Conservation (phyloP, 2,113 vertebrate genomes). For the Pogona vitticeps region DNA sequence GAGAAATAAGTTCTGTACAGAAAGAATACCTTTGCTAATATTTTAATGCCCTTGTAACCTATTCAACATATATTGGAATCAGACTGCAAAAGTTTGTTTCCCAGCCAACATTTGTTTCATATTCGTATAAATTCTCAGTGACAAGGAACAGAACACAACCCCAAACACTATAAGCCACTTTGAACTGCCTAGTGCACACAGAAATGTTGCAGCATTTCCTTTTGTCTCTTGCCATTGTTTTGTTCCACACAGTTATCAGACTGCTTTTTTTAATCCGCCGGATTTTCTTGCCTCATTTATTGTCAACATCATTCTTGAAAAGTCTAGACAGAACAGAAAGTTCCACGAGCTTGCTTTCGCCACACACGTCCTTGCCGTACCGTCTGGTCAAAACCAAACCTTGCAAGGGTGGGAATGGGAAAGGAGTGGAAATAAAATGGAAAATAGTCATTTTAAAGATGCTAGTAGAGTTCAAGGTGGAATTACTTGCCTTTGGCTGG, state of each 20-base stretch:
- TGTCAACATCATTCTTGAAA: conserved; percentile 13
- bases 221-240: background rate
- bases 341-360: background rate
- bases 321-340: conserved; percentile 38
- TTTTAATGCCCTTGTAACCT: conserved; percentile 13
- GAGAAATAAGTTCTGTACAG: background rate
- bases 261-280: background rate
- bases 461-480: background rate
- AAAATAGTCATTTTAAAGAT: background rate
- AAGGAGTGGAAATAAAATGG: background rate
- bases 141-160: background rate
- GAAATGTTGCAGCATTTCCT: background rate
- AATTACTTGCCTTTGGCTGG: background rate
- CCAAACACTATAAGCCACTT: rapidly evolving
- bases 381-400: background rate
- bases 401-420: background rate
- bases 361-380: background rate
- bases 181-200: rapidly evolving
- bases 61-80: background rate
- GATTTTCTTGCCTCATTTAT: background rate
- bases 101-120: conserved; percentile 30
- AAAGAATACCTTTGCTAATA: conserved; percentile 15
- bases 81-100: background rate
- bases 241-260: background rate
- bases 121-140: rapidly evolving